Base-by-base conservation (phyloP, 2,888 invertebrate species). In the Eristalis tenax region DNA sequence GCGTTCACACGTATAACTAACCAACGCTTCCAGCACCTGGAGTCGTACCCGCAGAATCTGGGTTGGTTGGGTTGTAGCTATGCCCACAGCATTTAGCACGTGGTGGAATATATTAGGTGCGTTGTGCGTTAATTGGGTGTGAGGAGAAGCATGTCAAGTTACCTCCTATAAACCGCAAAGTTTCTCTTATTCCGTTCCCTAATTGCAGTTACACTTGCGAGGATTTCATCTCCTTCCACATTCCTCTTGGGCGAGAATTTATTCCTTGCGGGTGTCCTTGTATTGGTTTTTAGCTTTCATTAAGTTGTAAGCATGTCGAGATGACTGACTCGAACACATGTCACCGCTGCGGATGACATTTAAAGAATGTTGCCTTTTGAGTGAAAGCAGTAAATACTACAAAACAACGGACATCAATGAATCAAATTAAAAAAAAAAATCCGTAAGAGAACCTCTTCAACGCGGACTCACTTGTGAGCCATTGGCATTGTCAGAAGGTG, bases 1-100 rank as follows among this genome's bases (percentile, higher is more conserved):
- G 74, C 74, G 63, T 79, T 75, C 66, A 68, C 78, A 82, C 66
- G 66, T 78, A 82, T 61, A 78, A 73, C 43, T 56, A 61, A 66
- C 59, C 61, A 38, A 4, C 50, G n/a, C n/a, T 38, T 15, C 50
- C 28, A 32, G 32, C 15, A 38, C 40, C 50, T 66, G 43, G 43
- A 23, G 26, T 61, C 28, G 43, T 13, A 61, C 35, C 50, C 50
- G 63, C 56, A 38, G n/a, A 65, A 79, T 80, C 68, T 81, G 63
- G 80, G 71, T 80, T 74, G 57, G 63, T 26, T 26, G 56, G 61
- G 77, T 63, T 63, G 78, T 56, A 18, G n/a, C 32, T 65, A 56
- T 64, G 32, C 70, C 18, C 26, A 13, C 28, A 38, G 70, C 63
- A 40, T 71, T 57, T 65, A 57, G 40, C 64, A 78, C 65, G 38